phyloP scores from a whole-genome alignment of 2,888 invertebrate species.

The Sarcophaga carnaria region DNA sequence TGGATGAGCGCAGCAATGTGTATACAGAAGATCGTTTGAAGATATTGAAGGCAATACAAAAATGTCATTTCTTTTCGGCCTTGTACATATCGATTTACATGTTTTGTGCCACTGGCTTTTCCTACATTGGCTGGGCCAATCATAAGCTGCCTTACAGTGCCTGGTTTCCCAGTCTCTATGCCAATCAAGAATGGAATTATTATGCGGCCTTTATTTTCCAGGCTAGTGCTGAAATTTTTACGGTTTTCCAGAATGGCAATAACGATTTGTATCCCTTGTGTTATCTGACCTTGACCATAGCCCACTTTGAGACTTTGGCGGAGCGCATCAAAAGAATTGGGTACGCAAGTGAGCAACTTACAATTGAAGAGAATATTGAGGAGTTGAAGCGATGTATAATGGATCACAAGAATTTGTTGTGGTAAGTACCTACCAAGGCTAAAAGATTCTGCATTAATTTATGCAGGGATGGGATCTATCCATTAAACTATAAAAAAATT shows the following conservation, averaged over 20 bases:
- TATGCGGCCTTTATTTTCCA: slow-evolving; percentile 63
- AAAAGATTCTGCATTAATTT: background rate
- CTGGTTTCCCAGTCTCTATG: slow-evolving; percentile 70
- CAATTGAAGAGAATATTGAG: slow-evolving; percentile 63
- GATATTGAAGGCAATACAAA: slow-evolving; percentile 61
- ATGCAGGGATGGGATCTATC: background rate
- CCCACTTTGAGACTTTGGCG: slow-evolving; percentile 69
- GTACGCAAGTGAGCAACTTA: background rate
- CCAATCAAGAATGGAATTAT: slow-evolving; percentile 55
- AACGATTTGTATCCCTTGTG: slow-evolving; percentile 70
- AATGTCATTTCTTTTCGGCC: slow-evolving; percentile 54
- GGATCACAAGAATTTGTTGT: slow-evolving; percentile 71
- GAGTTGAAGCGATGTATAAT: slow-evolving; percentile 71
- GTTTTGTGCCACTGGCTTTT: slow-evolving; percentile 57
- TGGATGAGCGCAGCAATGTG: slow-evolving; percentile 68
- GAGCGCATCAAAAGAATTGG: slow-evolving; percentile 71
- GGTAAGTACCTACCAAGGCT: slow-evolving; percentile 60
- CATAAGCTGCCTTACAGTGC: slow-evolving; percentile 66
- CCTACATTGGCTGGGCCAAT: slow-evolving; percentile 61
- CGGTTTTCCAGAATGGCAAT: slow-evolving; percentile 64
- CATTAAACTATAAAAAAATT: too few relatives aligned
- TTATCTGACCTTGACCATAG: slow-evolving; percentile 70
- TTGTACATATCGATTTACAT: slow-evolving; percentile 62
- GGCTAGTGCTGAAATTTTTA: slow-evolving; percentile 32
- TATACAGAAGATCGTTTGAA: slow-evolving; percentile 57